Evolutionary conservation across 2,113 vertebrate species (phyloP).

Genomic region (Neolamprologus fasciatus): DNA sequence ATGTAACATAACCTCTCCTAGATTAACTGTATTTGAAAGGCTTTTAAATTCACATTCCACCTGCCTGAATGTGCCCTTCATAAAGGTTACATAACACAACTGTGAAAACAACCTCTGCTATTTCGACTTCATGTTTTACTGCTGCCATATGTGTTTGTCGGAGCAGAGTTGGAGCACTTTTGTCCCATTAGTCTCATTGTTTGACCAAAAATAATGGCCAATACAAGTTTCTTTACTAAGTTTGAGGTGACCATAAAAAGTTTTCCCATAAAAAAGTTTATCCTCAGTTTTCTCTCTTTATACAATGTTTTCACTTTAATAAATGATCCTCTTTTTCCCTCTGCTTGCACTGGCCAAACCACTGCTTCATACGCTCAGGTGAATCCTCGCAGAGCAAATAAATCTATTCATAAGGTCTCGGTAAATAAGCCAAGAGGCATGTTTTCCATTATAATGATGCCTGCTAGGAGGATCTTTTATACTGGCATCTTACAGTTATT

Average conservation of each 20-base stretch:
- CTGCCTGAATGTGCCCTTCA: neutral
- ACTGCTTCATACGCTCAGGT: neutral
- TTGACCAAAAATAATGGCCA: neutral
- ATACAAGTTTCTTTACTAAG: neutral
- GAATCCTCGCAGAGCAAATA: neutral
- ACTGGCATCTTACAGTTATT: neutral
- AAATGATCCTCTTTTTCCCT: neutral
- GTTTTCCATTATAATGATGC: neutral
- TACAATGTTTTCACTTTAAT: neutral
- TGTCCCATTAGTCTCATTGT: neutral
- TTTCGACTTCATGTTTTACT: neutral
- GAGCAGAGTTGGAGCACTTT: neutral
- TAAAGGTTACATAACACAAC: neutral
- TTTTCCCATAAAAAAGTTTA: neutral
- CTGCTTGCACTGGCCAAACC: neutral
- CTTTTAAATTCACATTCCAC: neutral
- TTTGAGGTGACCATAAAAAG: neutral
- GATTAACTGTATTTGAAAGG: neutral
- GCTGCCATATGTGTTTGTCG: neutral
- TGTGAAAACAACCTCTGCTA: neutral
- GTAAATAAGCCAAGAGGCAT: neutral
- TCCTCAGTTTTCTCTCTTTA: neutral
- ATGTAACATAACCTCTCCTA: neutral
- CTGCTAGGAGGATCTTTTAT: neutral
- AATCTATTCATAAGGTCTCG: neutral